Evolutionary conservation across 2,888 invertebrate genomes (phyloP).

Genomic region (Drosophila antonietae): DNA sequence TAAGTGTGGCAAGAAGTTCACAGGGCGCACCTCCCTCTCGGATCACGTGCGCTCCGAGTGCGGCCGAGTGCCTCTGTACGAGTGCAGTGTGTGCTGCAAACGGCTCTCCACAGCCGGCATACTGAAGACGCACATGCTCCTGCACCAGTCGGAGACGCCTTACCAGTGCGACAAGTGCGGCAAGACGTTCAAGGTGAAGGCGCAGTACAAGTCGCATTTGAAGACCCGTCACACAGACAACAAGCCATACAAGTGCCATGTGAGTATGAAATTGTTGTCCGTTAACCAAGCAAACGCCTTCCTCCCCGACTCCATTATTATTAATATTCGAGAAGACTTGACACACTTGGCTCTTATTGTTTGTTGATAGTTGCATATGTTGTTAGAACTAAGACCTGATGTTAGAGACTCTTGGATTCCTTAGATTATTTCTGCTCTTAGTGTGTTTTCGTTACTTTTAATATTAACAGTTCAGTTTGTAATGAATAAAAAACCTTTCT

Average conservation of each 20-base stretch:
- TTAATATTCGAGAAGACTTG: no score
- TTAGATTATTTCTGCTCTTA: no score
- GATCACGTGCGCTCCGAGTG: constrained; percentile 85
- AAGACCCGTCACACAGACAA: constrained; percentile 85
- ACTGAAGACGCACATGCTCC: constrained; percentile 84
- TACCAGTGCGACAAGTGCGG: constrained; percentile 83
- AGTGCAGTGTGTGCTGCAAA: constrained; percentile 84
- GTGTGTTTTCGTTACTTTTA: no score
- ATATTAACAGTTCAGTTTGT: no score
- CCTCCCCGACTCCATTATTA: no score
- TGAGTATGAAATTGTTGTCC: constrained; percentile 54
- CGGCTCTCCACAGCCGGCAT: constrained; percentile 84
- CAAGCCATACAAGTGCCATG: constrained; percentile 85
- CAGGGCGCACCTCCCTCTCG: constrained; percentile 83
- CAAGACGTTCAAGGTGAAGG: constrained; percentile 83
- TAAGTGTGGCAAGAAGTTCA: constrained; percentile 84
- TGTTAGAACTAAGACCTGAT: neutral
- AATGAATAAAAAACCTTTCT: no score
- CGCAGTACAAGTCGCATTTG: constrained; percentile 83
- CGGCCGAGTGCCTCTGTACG: constrained; percentile 82
- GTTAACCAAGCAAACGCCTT: neutral
- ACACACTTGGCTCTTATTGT: no score
- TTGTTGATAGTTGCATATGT: no score
- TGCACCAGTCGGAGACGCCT: constrained; percentile 84
- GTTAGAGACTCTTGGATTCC: no score